Evolutionary conservation across 64 coral and sea anemone genomes (phyloP).

Genomic region (Porites australiensis): DNA sequence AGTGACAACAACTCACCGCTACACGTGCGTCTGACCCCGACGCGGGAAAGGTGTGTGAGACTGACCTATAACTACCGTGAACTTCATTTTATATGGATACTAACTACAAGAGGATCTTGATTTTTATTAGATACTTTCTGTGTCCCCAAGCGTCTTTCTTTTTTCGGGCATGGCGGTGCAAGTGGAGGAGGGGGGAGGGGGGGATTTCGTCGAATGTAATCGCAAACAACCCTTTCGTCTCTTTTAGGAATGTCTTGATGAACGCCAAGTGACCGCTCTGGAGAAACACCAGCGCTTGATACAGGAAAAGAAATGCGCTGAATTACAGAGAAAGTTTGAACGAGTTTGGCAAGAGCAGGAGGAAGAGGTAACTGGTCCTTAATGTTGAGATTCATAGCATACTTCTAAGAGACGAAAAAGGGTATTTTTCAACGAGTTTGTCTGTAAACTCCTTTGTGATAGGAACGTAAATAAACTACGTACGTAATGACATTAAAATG

Average conservation of each 20-base stretch:
- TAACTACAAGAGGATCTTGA: too few relatives aligned
- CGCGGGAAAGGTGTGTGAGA: constrained; percentile 60
- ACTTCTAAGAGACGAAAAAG: too few relatives aligned
- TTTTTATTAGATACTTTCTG: too few relatives aligned
- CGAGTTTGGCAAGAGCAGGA: constrained; percentile 78
- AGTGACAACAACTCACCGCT: too few relatives aligned
- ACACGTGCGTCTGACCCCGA: constrained; percentile 79
- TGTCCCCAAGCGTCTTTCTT: not conserved
- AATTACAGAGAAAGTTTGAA: constrained; percentile 89
- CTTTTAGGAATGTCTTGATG: constrained; percentile 75
- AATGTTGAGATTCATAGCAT: not conserved
- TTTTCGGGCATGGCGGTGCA: not conserved
- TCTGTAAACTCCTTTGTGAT: too few relatives aligned
- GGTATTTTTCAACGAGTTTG: too few relatives aligned
- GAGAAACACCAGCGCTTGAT: constrained; percentile 72
- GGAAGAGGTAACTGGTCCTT: constrained; percentile 31
- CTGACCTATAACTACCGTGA: too few relatives aligned
- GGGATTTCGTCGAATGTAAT: too few relatives aligned
- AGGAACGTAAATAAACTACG: too few relatives aligned
- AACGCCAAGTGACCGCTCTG: constrained; percentile 71
- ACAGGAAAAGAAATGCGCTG: constrained; percentile 74
- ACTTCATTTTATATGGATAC: too few relatives aligned
- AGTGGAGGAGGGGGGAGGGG: not conserved
- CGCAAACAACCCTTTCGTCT: not conserved
- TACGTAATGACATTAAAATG: too few relatives aligned